Evolutionary conservation across 2,888 invertebrate genomes (phyloP), one percentile per base, ranked within the genome.

Genomic region (Rhamphomyia laevipes): DNA sequence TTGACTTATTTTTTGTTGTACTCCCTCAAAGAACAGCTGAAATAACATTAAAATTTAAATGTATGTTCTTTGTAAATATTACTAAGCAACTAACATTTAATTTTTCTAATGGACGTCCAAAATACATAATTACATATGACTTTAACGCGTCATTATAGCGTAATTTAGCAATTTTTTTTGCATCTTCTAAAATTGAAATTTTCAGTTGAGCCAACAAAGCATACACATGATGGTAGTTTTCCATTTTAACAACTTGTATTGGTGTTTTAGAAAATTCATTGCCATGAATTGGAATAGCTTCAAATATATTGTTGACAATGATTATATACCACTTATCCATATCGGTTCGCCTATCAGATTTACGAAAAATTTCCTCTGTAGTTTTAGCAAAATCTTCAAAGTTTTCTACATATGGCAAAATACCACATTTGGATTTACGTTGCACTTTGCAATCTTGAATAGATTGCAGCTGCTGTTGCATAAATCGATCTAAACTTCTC

Each of bases 1-100:
- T 63, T 86, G 84, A 47, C 88, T 86, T 53, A 97, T 92, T 66
- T 89, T 87, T 54, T 84, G 85, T 71, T 94, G 85, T 48, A 99
- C 94, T 45, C 95, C 94, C 70, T 99, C 97, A 67, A 99, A 96
- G 75, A 99, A 99, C 58, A 81, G 80, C 86, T 94, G 69, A 27
- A 75, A 73, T 52, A 54, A 53, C 38, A 48, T 43, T 27, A 45
- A 50, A 55, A 48, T n/a, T 31, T 50, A n/a, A n/a, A n/a, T n/a
- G n/a, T 13, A 35, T 30, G 46, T 49, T 44, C 33, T 17, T 44
- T 43, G 31, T 15, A 4, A 16, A 4, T 13, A 31, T 9, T 30
- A 33, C 15, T 11, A 44, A 43, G 35, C 40, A 35, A 68, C 74
- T 74, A 73, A 90, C 90, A 71, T 92, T 91, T 17, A 94, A 72